Base-by-base conservation (phyloP, 2,113 vertebrate species). In the Oreochromis niloticus region DNA sequence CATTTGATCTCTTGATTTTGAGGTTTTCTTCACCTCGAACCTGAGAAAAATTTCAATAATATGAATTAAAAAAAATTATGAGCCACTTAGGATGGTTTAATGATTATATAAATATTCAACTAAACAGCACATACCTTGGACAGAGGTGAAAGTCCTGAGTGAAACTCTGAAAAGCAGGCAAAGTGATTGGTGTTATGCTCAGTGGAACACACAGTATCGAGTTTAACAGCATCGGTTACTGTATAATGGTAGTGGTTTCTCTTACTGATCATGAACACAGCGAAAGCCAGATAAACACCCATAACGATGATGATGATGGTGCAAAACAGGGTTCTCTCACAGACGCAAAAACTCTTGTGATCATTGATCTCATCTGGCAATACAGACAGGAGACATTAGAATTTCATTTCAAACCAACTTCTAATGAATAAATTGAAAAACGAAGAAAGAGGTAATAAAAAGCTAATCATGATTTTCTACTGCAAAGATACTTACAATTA, bases 281-380 rank as follows among this genome's bases (percentile, higher is more conserved):
- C 5, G 2, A 46, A 46, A 46, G 0, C 39, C 66, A 73, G 39
- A 73, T 71, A 71, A 73, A 73, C 13, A 27, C 22, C 39, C 66
- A 73, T 24, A 12, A 71, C 7, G 12, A 4, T 0, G 0, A 7
- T 66, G 19, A 22, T 63, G 1, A 32, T 32, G n/a, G n/a, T n/a
- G n/a, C n/a, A n/a, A n/a, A 1, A 55, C 4, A 10, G 17, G 4
- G 50, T 52, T 52, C 50, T n/a, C 8, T 10, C 17, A 52, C 8
- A 1, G 50, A 52, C 50, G 9, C 0, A 19, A 9, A 52, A 52
- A n/a, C 8, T 54, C 19, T 22, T 3, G 0, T n/a, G 19, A 22
- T n/a, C 0, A 32, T 32, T 55, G 52, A 22, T 2, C 10, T 0
- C 3, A 0, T 22, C 52, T 55, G n/a, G 0, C 0, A 22, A 22